Base-by-base conservation (phyloP, 1,140 invertebrate genomes). In the Nomia melanderi region DNA sequence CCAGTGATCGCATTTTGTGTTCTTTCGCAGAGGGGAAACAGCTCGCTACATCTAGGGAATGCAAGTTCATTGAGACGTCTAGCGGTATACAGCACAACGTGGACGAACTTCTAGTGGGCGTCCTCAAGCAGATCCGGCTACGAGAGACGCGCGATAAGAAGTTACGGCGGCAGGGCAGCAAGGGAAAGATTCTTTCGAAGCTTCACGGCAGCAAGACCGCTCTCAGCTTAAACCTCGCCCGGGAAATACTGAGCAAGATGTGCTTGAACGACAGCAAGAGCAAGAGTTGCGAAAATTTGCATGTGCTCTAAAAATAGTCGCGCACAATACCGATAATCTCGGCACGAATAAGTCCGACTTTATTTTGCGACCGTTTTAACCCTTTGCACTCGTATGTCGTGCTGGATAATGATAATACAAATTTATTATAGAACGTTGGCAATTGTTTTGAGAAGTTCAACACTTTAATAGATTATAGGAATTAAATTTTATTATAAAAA, bases 31-130 rank as follows among this genome's bases (percentile, higher is more conserved):
- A 98, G 89, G 97, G 97, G 1, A 98, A 97, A 92, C 93, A 95
- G 29, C 89, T 98, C 82, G 97, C 97, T 0, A 95, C 95, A 47
- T 95, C 96, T n/a, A 94, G 95, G 86, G 96, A 97, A 88, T 97
- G 96, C 91, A 98, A 98, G 92, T 98, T 97, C 92, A 98, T 98
- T 79, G 97, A 98, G 90, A 97, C 97, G 1, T 98, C 97, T 0
- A 96, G 96, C 67, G 97, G 97, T 2, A 97, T 98, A 84, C 96
- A 98, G 89, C 97, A 98, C 92, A 97, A 98, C 85, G 97, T 98
- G 17, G 97, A 98, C 89, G 97, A 98, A 87, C 94, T 98, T 31
- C 93, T 98, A 23, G 97, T 98, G 0, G 97, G 97, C 1, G 95
- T 97, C 63, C 91, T 98, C 36, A 98, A 97, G 90, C 94, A 96